Conservation (phyloP, 1,140 invertebrate species). For the Heliconius melpomene region DNA sequence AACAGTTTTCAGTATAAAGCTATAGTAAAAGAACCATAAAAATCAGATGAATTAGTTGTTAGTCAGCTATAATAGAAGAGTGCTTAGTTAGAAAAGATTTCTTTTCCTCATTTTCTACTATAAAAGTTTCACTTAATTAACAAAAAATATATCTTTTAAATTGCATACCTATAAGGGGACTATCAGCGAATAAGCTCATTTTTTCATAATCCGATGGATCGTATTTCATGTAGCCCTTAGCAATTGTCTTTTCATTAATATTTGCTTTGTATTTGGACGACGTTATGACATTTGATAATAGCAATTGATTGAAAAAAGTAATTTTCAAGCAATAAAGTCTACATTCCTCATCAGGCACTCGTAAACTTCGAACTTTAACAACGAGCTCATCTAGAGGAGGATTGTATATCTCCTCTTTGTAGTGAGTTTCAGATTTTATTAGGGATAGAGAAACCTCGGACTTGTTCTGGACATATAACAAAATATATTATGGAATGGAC, state of each 20-base stretch:
- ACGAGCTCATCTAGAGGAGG: constrained; percentile 52
- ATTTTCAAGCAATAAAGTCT: constrained; percentile 53
- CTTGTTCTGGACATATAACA: constrained; percentile 22
- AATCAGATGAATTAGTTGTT: too few relatives aligned
- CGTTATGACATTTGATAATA: constrained; percentile 52
- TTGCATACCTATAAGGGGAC: constrained; percentile 57
- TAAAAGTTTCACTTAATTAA: background rate
- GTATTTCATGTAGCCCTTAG: constrained; percentile 55
- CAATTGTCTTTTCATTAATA: constrained; percentile 34
- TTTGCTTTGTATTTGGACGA: constrained; percentile 45
- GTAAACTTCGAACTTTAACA: constrained; percentile 51
- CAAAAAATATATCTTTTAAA: background rate
- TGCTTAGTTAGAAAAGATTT: background rate
- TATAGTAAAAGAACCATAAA: too few relatives aligned
- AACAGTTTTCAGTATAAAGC: background rate
- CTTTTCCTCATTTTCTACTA: background rate
- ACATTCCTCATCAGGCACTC: constrained; percentile 46
- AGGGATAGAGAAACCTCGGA: constrained; percentile 42
- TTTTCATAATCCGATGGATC: constrained; percentile 70
- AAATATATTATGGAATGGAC: background rate
- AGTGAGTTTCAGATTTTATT: constrained; percentile 37
- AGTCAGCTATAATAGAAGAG: too few relatives aligned
- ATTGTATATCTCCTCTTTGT: constrained; percentile 42
- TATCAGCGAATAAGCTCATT: constrained; percentile 64
- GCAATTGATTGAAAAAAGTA: constrained; percentile 55